A percentile compares a stretch with the other conserved stretches of the same genome.
Evolutionary conservation across 1,140 invertebrate species (phyloP).

Genomic region (Drosophila miranda): DNA sequence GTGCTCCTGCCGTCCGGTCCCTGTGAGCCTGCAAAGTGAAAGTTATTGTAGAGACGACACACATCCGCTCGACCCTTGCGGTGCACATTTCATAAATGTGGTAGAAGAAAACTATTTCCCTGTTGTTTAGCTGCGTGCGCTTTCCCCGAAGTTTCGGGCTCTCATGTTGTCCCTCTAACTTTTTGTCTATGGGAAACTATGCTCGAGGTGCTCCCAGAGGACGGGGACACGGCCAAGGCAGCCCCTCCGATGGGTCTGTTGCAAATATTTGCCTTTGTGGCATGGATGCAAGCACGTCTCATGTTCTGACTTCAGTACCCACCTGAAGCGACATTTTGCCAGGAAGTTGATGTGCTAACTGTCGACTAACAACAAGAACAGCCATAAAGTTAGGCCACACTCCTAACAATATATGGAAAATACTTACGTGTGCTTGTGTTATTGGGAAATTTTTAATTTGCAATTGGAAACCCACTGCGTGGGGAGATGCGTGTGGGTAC

Average conservation of each 20-base stretch:
- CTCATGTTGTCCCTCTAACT: slow-evolving; percentile 38
- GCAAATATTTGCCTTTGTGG: slow-evolving; percentile 74
- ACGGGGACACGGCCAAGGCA: neutral
- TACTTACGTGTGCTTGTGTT: neutral
- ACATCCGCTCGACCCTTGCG: slow-evolving; percentile 34
- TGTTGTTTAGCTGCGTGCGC: slow-evolving; percentile 59
- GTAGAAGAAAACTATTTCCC: slow-evolving; percentile 69
- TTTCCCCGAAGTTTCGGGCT: slow-evolving; percentile 68
- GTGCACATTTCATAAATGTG: slow-evolving; percentile 77
- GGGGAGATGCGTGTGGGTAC: neutral
- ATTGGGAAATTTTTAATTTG: slow-evolving; percentile 39
- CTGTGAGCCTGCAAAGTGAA: slow-evolving; percentile 49
- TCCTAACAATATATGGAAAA: too few species aligned
- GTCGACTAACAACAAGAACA: slow-evolving; percentile 5
- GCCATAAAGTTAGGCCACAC: slow-evolving; percentile 1
- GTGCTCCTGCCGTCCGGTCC: slow-evolving; percentile 1
- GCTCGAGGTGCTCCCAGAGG: neutral
- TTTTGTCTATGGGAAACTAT: slow-evolving; percentile 40
- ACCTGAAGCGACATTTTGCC: slow-evolving; percentile 38
- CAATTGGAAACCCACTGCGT: slow-evolving; percentile 8
- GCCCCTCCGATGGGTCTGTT: slow-evolving; percentile 8
- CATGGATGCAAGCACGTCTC: slow-evolving; percentile 59
- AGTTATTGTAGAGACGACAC: slow-evolving; percentile 57
- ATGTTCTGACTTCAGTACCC: slow-evolving; percentile 42
- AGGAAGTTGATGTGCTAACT: slow-evolving; percentile 39